A percentile compares a stretch with the other conserved stretches of the same genome.
These are phyloP conservation scores for Schlechtendalia chinensis DNA, from an alignment of 1,140 invertebrate species.

Conservation along the genomic window DNA sequence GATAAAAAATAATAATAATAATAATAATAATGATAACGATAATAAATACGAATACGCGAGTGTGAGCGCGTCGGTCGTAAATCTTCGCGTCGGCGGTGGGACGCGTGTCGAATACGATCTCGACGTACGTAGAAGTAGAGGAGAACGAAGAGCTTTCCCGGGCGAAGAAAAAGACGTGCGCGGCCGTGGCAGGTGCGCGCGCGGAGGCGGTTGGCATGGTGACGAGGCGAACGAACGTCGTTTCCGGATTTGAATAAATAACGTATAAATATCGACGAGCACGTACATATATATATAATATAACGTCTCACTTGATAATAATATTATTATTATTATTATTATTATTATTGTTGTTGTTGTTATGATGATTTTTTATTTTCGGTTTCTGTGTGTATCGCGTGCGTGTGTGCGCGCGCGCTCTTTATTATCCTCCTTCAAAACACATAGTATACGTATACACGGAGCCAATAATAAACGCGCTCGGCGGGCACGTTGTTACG, in stretches of 20 bases:
- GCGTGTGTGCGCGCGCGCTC: background rate
- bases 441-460: background rate
- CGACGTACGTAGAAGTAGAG: background rate
- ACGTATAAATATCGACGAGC: conserved; percentile 44
- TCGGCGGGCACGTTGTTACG: too few relatives aligned
- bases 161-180: background rate
- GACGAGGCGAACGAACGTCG: background rate
- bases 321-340: conserved; percentile 9
- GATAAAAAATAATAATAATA: background rate
- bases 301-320: conserved; percentile 35
- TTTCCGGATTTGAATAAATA: conserved; percentile 44
- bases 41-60: background rate
- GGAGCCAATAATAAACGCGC: too few relatives aligned
- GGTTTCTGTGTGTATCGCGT: background rate
- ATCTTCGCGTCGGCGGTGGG: conserved; percentile 32
- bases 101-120: conserved; percentile 39
- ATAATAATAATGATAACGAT: conserved; percentile 4
- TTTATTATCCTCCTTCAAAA: background rate
- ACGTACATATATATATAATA: background rate
- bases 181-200: background rate
- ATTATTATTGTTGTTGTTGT: background rate
- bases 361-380: conserved; percentile 10
- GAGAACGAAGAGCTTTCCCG: conserved; percentile 3
- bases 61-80: conserved; percentile 15
- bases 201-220: background rate